Conservation (phyloP, 2,797 vertebrate species). For the Loris lydekkerianus region DNA sequence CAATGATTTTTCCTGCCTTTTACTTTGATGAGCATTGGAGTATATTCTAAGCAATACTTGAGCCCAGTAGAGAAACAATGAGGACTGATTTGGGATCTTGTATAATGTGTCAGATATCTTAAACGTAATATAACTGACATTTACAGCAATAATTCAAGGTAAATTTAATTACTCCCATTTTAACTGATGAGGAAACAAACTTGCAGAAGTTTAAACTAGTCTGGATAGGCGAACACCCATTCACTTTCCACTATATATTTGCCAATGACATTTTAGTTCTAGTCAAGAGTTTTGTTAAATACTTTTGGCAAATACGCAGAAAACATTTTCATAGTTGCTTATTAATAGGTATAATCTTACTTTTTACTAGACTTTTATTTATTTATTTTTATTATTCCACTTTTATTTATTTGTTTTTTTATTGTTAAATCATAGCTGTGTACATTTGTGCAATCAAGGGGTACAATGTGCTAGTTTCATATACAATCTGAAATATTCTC, state of each 20-base stretch:
- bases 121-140: neutral
- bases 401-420: no score
- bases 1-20: neutral
- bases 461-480: no score
- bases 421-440: no score
- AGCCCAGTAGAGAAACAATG: neutral
- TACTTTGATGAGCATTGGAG: neutral
- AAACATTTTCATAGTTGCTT: neutral
- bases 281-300: neutral
- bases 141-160: neutral
- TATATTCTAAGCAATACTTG: neutral
- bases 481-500: no score
- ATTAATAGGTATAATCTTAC: neutral
- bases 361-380: neutral
- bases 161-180: neutral
- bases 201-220: neutral
- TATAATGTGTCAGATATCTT: neutral
- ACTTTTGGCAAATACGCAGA: slow-evolving; percentile 1
- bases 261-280: neutral
- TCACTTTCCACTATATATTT: neutral
- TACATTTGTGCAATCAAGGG: no score
- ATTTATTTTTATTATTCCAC: no score
- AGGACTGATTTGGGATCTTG: neutral
- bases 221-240: neutral
- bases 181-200: neutral